phyloP scores from a whole-genome alignment of 2,888 invertebrate genomes.

The Rhingia rostrata region DNA sequence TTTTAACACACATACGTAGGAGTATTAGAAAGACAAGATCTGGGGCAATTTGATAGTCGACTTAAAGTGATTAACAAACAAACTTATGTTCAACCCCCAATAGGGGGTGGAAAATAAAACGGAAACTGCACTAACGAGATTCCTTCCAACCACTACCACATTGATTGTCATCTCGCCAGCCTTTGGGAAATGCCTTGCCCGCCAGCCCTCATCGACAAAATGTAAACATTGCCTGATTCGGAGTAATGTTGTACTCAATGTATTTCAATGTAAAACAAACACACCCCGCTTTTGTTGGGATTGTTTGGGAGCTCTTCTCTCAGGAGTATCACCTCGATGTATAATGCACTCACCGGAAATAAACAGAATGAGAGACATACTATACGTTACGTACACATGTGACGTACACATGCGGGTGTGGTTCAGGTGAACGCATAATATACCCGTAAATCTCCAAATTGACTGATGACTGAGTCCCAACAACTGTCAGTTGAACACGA shows the following conservation, averaged over 20 bases:
- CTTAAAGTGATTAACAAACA: slow-evolving; percentile 63
- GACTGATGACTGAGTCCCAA: slow-evolving; percentile 51
- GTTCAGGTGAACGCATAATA: slow-evolving; percentile 41
- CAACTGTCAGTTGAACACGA: slow-evolving; percentile 56
- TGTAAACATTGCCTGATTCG: slow-evolving; percentile 45
- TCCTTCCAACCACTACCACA: slow-evolving; percentile 17
- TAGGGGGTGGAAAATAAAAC: not conserved
- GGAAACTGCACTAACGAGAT: slow-evolving; percentile 53
- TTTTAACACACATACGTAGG: slow-evolving; percentile 9
- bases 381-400: slow-evolving; percentile 2
- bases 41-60: slow-evolving; percentile 47
- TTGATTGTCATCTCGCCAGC: slow-evolving; percentile 1
- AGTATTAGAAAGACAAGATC: slow-evolving; percentile 15
- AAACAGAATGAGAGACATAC: slow-evolving; percentile 17
- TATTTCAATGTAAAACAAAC: slow-evolving; percentile 56
- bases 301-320: slow-evolving; percentile 36
- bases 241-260: slow-evolving; percentile 44
- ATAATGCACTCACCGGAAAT: slow-evolving; percentile 2
- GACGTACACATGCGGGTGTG: slow-evolving; percentile 35
- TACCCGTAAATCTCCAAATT: slow-evolving; percentile 43
- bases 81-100: slow-evolving; percentile 39
- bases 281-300: slow-evolving; percentile 42
- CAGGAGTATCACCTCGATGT: slow-evolving; percentile 51
- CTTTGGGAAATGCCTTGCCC: slow-evolving; percentile 20
- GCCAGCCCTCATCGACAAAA: not conserved